Percentiles rank a stretch among this genome's conserved stretches.
Evolutionary conservation across 2,113 vertebrate species (phyloP).

Genomic region (Enhydra lutris): DNA sequence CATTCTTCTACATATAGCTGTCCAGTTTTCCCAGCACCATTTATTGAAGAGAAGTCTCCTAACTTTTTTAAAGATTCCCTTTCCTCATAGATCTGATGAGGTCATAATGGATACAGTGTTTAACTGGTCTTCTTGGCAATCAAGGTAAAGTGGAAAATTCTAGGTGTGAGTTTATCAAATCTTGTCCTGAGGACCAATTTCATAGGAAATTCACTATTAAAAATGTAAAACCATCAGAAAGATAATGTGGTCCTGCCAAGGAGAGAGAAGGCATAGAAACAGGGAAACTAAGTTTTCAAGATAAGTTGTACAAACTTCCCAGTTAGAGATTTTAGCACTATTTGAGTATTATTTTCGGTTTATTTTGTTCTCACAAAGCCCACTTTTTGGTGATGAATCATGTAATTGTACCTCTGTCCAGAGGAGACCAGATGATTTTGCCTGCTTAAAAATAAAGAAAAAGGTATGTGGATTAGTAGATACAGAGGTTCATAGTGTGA

Average conservation of each 20-base stretch:
- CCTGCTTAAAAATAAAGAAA: background rate
- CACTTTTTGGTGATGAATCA: background rate
- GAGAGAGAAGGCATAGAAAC: background rate
- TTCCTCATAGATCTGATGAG: background rate
- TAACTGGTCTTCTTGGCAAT: background rate
- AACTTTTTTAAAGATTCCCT: background rate
- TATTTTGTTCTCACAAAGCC: background rate
- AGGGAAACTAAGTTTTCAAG: background rate
- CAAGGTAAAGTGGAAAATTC: background rate
- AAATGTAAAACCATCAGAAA: background rate
- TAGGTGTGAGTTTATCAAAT: background rate
- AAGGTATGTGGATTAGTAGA: background rate
- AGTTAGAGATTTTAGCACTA: background rate
- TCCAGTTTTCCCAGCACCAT: too few relatives aligned
- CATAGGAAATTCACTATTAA: constrained; percentile 9
- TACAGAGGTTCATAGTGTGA: background rate
- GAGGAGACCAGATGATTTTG: background rate
- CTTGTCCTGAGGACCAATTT: background rate
- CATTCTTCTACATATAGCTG: too few relatives aligned
- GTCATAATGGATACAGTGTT: background rate
- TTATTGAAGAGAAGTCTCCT: background rate
- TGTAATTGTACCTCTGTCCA: background rate
- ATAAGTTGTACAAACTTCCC: background rate
- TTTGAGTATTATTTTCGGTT: background rate
- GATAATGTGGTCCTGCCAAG: background rate